Conservation (phyloP, 2,113 vertebrate species). For the Alligator mississippiensis region DNA sequence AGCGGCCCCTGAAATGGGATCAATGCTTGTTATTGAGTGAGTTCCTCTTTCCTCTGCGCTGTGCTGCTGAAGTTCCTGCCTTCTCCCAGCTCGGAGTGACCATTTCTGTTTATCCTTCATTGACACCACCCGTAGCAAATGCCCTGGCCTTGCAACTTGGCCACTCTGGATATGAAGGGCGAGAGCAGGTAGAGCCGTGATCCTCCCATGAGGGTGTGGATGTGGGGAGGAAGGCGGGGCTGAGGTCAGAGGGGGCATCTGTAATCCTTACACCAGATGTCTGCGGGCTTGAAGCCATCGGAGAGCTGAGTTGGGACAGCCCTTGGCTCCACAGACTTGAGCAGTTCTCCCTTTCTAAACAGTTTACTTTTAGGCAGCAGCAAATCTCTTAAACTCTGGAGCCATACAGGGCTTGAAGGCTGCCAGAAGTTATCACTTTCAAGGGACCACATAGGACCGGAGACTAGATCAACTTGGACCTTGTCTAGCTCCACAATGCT, state of each 20-base stretch:
- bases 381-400: background rate
- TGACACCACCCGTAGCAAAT: background rate
- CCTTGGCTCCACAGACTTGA: background rate
- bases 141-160: rapidly evolving
- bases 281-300: background rate
- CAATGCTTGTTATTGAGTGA: background rate
- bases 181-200: background rate
- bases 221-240: no score
- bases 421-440: background rate
- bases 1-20: background rate
- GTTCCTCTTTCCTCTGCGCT: background rate
- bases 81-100: background rate
- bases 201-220: background rate
- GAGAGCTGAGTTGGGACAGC: background rate
- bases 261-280: background rate
- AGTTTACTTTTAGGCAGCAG: background rate
- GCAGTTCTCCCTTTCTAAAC: background rate
- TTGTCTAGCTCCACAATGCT: background rate
- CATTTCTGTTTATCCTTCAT: background rate
- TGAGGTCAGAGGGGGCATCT: background rate
- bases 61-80: rapidly evolving
- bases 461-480: background rate
- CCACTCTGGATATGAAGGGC: background rate
- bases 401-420: background rate
- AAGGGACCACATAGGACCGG: background rate